A percentile compares a stretch with the other conserved stretches of the same genome.
These are phyloP conservation scores for Hyalella azteca DNA, from an alignment of 2,888 invertebrate genomes.

Conservation along the genomic window DNA sequence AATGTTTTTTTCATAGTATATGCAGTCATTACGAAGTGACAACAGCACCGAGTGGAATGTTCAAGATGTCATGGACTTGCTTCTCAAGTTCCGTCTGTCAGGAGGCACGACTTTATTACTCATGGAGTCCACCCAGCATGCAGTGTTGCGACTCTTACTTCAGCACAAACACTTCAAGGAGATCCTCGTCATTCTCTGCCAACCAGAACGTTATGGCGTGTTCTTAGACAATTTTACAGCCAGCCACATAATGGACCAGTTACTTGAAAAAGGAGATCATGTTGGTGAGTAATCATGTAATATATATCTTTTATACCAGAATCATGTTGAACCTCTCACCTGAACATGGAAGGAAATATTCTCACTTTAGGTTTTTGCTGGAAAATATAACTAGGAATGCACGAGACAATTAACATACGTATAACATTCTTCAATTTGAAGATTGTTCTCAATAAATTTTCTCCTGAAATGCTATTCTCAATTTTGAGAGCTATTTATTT, in stretches of 20 bases:
- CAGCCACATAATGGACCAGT: background rate
- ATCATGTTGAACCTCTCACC: background rate
- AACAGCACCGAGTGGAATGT: background rate
- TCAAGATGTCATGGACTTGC: background rate
- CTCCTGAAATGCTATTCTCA: no score
- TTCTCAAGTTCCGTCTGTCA: background rate
- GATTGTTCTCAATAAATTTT: background rate
- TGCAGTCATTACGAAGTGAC: background rate
- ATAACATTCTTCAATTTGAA: background rate
- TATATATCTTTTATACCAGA: background rate
- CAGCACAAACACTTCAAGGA: background rate
- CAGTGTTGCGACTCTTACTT: background rate
- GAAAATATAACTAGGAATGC: background rate
- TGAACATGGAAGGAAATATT: background rate
- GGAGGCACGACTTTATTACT: background rate
- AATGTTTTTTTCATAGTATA: background rate
- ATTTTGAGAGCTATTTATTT: no score
- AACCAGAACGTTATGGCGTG: background rate
- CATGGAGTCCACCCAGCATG: background rate
- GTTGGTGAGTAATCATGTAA: background rate
- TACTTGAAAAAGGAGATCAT: background rate
- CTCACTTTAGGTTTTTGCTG: background rate
- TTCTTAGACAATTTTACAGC: background rate
- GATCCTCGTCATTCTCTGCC: background rate
- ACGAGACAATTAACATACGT: background rate